Evolutionary conservation across 1,140 invertebrate genomes (phyloP), one percentile per base, ranked within the genome.

Genomic region (Cotesia chilonis): DNA sequence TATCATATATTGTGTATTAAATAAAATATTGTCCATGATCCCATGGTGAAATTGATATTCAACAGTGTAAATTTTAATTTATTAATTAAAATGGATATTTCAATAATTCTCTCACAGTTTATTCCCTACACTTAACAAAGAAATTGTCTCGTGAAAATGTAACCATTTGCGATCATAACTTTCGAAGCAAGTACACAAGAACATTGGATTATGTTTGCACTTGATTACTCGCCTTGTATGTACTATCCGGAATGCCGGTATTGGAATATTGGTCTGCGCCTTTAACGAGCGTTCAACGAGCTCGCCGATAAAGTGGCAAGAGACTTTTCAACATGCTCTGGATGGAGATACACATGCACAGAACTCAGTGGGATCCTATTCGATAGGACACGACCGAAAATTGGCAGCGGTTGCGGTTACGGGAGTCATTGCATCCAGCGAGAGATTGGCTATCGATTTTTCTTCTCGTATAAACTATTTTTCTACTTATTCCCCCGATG

Each of bases 381-480:
- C 35, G 7, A 65, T 28, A 51, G 35, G 14, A 71, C 57, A 68
- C 65, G 41, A 72, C 65, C 65, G 65, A 68, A 72, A 72, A 72
- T 72, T 72, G 71, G 71, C 64, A 68, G 65, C 71, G 55, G 52
- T 72, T 72, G 71, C 37, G 71, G 71, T 72, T 72, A 65, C 68
- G 65, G 37, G 71, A 72, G 65, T 72, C 71, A 72, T 59, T 72
- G 71, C 52, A 59, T 57, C 69, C 17, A 67, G 54, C 71, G 54
- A 72, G 71, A 59, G 65, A 72, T 72, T 72, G 71, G 71, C 71
- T 72, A 72, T 72, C 71, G 71, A 72, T 72, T 72, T 72, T 68
- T 61, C 65, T 66, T 7, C 65, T 68, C 55, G 52, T 60, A 72
- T 51, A 55, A 66, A 72, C 64, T 72, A 68, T 72, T 71, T 71